phyloP scores from a whole-genome alignment of 2,113 vertebrate species.

The Halcyon malimbica region DNA sequence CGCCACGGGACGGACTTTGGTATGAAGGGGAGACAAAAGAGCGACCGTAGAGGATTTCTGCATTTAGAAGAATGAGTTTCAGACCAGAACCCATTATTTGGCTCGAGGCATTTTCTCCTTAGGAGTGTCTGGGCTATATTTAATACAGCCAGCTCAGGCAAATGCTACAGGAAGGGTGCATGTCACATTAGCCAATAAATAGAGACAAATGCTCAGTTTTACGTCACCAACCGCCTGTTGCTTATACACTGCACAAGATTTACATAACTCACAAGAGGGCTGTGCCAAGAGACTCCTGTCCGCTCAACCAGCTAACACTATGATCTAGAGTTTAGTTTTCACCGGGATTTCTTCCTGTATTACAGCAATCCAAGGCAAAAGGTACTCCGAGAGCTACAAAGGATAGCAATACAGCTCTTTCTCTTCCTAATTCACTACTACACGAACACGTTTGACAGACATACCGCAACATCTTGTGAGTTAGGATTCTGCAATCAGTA shows the following conservation, averaged over 20 bases:
- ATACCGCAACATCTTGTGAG: neutral
- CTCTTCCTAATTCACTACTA: neutral
- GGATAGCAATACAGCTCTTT: neutral
- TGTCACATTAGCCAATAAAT: constrained; percentile 57
- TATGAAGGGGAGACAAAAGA: neutral
- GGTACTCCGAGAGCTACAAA: neutral
- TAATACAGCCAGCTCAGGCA: constrained; percentile 60
- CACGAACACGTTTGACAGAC: neutral
- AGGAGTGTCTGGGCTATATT: constrained; percentile 64
- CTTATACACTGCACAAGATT: constrained; percentile 55
- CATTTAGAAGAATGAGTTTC: neutral
- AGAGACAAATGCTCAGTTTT: constrained; percentile 60
- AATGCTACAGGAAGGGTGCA: constrained; percentile 38
- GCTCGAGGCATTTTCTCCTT: constrained; percentile 42
- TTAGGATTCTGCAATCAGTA: neutral
- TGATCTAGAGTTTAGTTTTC: neutral
- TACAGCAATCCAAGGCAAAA: constrained; percentile 12
- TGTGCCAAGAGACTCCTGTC: constrained; percentile 46
- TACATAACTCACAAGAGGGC: constrained; percentile 45
- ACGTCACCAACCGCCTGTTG: constrained; percentile 38
- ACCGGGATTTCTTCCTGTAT: constrained; percentile 20
- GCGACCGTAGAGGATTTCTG: neutral
- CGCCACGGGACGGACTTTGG: rapidly evolving
- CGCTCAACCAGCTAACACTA: constrained; percentile 1
- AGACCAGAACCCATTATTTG: neutral